Percentiles rank a stretch among this genome's conserved stretches.
These are phyloP conservation scores for Ectropis grisescens DNA, from an alignment of 1,140 invertebrate genomes.

Conservation along the genomic window DNA sequence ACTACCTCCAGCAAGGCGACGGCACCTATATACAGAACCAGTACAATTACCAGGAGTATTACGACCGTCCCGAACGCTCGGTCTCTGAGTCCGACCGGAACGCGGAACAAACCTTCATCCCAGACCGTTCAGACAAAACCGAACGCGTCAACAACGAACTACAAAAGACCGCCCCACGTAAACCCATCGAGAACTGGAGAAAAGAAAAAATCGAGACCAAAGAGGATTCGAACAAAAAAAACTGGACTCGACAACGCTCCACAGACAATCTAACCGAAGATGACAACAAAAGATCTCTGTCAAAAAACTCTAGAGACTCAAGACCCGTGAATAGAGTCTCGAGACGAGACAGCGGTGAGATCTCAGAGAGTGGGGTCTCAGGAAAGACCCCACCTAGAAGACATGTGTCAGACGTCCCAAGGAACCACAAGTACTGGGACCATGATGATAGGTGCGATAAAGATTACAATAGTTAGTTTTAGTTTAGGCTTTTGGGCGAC, in stretches of 20 bases:
- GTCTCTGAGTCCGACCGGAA: no score
- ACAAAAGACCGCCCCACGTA: conserved; percentile 31
- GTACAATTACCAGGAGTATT: conserved; percentile 1
- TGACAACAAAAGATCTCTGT: conserved; percentile 20
- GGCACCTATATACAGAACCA: conserved; percentile 50
- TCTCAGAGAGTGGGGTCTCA: conserved; percentile 7
- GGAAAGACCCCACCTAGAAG: conserved; percentile 40
- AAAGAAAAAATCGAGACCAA: conserved; percentile 36
- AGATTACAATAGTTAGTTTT: conserved; percentile 61
- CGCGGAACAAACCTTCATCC: no score
- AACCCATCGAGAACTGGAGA: conserved; percentile 46
- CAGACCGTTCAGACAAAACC: not conserved
- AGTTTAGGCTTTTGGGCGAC: conserved; percentile 4
- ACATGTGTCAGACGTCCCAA: conserved; percentile 54
- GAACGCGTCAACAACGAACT: conserved; percentile 46
- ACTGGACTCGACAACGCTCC: conserved; percentile 35
- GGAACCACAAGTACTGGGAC: conserved; percentile 64
- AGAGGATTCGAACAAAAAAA: conserved; percentile 38
- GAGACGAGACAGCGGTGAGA: conserved; percentile 35
- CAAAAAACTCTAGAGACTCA: conserved; percentile 18
- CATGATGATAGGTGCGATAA: conserved; percentile 66
- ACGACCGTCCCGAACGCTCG: no score
- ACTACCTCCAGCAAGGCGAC: conserved; percentile 55
- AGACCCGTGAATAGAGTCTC: conserved; percentile 17
- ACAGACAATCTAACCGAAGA: conserved; percentile 45